Conservation (phyloP, 2,113 vertebrate genomes). For the Bujurquina vittata region DNA sequence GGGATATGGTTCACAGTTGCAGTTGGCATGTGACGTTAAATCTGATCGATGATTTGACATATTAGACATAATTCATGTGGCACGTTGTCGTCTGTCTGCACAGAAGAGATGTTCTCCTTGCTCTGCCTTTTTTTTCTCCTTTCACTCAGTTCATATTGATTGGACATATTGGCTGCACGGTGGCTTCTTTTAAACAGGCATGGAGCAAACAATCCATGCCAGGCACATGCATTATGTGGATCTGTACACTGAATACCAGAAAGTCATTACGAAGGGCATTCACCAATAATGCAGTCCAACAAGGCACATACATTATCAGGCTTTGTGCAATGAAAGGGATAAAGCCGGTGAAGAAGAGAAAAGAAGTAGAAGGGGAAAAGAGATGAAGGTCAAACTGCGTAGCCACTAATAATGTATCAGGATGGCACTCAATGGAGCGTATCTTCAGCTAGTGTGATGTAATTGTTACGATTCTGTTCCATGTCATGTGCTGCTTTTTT, state of each 20-base stretch:
- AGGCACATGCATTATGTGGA: slow-evolving; percentile 51
- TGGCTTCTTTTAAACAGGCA: slow-evolving; percentile 1
- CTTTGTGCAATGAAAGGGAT: slow-evolving; percentile 27
- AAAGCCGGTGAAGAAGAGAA: neutral
- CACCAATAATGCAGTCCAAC: slow-evolving; percentile 44
- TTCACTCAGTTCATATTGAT: slow-evolving; percentile 11
- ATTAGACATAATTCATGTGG: too few relatives aligned
- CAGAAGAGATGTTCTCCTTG: neutral
- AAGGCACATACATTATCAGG: slow-evolving; percentile 47
- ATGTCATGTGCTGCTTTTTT: neutral
- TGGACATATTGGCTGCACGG: neutral
- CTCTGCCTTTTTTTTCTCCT: neutral
- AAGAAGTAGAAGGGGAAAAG: neutral
- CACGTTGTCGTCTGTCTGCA: too few relatives aligned
- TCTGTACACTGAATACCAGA: slow-evolving; percentile 4
- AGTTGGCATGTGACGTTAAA: neutral
- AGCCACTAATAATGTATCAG: slow-evolving; percentile 25
- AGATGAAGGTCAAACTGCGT: slow-evolving; percentile 47
- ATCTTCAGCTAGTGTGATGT: neutral
- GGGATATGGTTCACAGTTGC: neutral
- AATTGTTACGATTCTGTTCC: slow-evolving; percentile 8
- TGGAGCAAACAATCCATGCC: neutral
- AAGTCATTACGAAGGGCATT: slow-evolving; percentile 34
- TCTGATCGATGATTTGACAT: neutral
- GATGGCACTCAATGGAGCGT: neutral